phyloP scores from a whole-genome alignment of 2,113 vertebrate genomes.

The Silurus asotus region DNA sequence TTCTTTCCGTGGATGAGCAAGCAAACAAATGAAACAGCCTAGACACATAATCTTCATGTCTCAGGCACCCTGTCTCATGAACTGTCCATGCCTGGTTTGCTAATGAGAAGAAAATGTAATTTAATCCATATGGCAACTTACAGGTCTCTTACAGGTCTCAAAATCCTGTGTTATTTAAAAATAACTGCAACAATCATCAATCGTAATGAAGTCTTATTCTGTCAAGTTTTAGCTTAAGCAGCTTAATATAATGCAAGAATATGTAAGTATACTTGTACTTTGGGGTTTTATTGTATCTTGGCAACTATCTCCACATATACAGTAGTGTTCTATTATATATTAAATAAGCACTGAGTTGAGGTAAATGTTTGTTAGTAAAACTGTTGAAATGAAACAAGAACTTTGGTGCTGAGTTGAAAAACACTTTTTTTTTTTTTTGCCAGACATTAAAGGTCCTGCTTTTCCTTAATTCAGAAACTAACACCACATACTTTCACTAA shows the following conservation, averaged over 20 bases:
- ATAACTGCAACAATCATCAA: background rate
- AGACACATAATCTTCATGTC: background rate
- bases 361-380: background rate
- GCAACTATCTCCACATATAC: background rate
- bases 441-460: background rate
- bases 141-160: background rate
- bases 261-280: background rate
- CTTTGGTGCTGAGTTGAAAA: background rate
- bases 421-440: background rate
- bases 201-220: background rate
- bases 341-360: background rate
- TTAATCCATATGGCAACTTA: background rate
- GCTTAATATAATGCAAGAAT: background rate
- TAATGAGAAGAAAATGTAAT: background rate
- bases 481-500: slow-evolving; percentile 7
- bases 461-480: background rate
- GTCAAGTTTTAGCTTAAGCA: background rate
- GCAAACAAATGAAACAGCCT: background rate
- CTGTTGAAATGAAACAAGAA: background rate
- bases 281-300: background rate
- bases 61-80: background rate
- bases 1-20: background rate
- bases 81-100: background rate
- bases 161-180: background rate
- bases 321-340: background rate